These are phyloP conservation scores for Brachionus rubens DNA, from an alignment of 1,140 invertebrate species.

Conservation along the genomic window DNA sequence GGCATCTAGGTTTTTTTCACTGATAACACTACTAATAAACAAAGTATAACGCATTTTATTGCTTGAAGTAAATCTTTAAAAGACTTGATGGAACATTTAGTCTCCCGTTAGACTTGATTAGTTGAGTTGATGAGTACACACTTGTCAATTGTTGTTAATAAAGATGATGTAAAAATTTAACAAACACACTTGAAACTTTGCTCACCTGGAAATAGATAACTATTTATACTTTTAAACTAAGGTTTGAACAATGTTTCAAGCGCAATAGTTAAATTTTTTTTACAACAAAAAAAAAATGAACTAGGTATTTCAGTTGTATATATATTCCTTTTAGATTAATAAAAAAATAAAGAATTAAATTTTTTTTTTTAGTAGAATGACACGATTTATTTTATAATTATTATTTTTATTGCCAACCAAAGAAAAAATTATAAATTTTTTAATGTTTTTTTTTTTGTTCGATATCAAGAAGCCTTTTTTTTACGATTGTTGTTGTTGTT, in stretches of 20 bases:
- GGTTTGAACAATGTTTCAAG: constrained; percentile 47
- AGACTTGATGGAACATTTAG: too few species aligned
- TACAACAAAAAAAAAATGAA: neutral
- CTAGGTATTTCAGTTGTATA: too few species aligned
- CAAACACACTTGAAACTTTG: constrained; percentile 47
- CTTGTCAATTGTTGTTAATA: too few species aligned
- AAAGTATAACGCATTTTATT: too few species aligned
- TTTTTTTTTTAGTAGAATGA: constrained; percentile 2
- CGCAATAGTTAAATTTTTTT: constrained; percentile 42
- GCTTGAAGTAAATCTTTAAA: too few species aligned
- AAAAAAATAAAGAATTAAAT: too few species aligned
- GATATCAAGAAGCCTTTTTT: neutral
- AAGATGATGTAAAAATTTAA: constrained; percentile 33
- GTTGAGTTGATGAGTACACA: too few species aligned
- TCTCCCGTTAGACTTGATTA: too few species aligned
- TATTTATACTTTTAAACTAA: constrained; percentile 25
- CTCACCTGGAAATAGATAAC: constrained; percentile 41
- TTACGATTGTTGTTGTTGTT: neutral
- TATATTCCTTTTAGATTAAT: too few species aligned
- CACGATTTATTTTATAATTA: constrained; percentile 36
- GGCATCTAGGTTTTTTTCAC: too few species aligned
- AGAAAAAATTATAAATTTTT: constrained; percentile 36
- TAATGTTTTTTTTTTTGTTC: constrained; percentile 18
- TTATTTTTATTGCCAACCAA: constrained; percentile 29
- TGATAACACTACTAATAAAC: too few species aligned